phyloP scores from a whole-genome alignment of 2,797 vertebrate genomes.

The Malacoctenus gilli region DNA sequence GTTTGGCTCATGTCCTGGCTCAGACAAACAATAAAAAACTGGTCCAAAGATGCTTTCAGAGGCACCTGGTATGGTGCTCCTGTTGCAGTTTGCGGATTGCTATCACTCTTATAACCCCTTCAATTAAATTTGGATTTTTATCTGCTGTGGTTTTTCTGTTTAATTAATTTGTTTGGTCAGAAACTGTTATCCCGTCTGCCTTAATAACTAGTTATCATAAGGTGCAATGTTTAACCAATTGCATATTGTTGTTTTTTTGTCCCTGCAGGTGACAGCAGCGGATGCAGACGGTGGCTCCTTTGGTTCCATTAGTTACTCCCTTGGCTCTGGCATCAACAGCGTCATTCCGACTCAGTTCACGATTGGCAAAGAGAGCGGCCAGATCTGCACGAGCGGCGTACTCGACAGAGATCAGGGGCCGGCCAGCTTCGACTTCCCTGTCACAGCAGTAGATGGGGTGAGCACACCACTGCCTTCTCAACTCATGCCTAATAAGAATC shows the following conservation, averaged over 20 bases:
- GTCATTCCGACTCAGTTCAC: slow-evolving; percentile 84
- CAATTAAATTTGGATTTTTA: slow-evolving; percentile 45
- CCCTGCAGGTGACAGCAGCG: slow-evolving; percentile 89
- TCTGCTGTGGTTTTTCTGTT: slow-evolving; percentile 34
- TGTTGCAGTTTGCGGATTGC: slow-evolving; percentile 43
- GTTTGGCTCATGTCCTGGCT: slow-evolving; percentile 67
- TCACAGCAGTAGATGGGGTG: slow-evolving; percentile 95
- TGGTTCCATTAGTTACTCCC: slow-evolving; percentile 89
- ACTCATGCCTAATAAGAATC: slow-evolving; percentile 61
- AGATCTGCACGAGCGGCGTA: slow-evolving; percentile 87
- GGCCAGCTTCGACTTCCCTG: slow-evolving; percentile 88
- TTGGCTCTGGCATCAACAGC: slow-evolving; percentile 86
- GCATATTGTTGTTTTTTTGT: slow-evolving; percentile 48
- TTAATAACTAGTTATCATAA: slow-evolving; percentile 25
- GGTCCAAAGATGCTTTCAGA: slow-evolving; percentile 71
- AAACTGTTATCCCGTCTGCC: slow-evolving; percentile 33
- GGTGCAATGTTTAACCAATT: slow-evolving; percentile 34
- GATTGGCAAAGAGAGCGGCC: slow-evolving; percentile 87
- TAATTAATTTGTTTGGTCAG: slow-evolving; percentile 28
- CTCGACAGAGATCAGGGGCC: slow-evolving; percentile 93
- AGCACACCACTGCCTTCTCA: too few relatives aligned
- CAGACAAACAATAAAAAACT: slow-evolving; percentile 66
- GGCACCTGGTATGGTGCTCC: slow-evolving; percentile 63
- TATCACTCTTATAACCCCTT: slow-evolving; percentile 34
- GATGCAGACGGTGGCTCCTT: slow-evolving; percentile 91